Evolutionary conservation across 1,140 invertebrate species (phyloP).

Genomic region (Ganaspis sp.): DNA sequence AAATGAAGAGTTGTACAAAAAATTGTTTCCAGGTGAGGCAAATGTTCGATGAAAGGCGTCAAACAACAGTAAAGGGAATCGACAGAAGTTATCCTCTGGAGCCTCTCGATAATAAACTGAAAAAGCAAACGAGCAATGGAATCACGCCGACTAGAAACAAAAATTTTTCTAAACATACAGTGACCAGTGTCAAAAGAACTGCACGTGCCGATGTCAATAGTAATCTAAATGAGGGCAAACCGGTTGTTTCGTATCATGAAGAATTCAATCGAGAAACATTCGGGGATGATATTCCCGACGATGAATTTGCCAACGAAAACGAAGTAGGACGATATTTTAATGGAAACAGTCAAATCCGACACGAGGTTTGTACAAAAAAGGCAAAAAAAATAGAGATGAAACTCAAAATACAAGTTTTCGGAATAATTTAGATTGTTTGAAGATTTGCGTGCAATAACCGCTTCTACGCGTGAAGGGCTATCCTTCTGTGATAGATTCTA

Average conservation of each 20-base stretch:
- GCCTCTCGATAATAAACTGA: conserved; percentile 77
- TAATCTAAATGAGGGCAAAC: conserved; percentile 69
- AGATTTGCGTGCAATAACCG: too few species aligned
- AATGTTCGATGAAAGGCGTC: conserved; percentile 87
- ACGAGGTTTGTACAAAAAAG: conserved; percentile 53
- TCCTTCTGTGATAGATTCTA: too few species aligned
- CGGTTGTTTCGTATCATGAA: conserved; percentile 66
- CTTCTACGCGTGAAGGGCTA: too few species aligned
- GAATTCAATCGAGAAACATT: conserved; percentile 60
- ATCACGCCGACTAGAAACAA: conserved; percentile 52
- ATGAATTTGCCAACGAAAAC: conserved; percentile 57
- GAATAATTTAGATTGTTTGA: too few species aligned
- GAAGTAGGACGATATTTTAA: conserved; percentile 50
- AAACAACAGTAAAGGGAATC: conserved; percentile 82
- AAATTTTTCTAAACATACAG: conserved; percentile 56
- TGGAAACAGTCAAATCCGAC: conserved; percentile 40
- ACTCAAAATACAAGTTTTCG: neutral
- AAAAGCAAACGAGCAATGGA: conserved; percentile 69
- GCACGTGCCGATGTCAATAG: conserved; percentile 66
- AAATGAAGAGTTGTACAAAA: neutral
- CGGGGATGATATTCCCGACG: conserved; percentile 52
- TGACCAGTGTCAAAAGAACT: conserved; percentile 64
- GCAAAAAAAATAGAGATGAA: neutral
- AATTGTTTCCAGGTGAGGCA: conserved; percentile 50
- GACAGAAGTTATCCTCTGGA: conserved; percentile 89